A percentile compares a stretch with the other conserved stretches of the same genome.
These are phyloP conservation scores for Phasia obesa DNA, from an alignment of 2,888 invertebrate genomes.

Conservation along the genomic window DNA sequence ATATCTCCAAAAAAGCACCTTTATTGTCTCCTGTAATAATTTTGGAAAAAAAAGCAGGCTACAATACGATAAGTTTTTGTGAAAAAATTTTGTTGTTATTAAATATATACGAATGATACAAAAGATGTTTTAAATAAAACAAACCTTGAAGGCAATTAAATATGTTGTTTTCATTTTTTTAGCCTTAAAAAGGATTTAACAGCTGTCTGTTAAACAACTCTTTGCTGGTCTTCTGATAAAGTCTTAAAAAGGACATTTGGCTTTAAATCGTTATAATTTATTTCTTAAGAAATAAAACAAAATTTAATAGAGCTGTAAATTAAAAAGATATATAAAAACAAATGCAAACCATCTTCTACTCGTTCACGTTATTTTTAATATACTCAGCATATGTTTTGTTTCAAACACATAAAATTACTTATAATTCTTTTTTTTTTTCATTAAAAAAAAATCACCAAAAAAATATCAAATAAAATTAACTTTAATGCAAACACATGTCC, in stretches of 20 bases:
- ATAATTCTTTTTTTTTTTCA: constrained; percentile 8
- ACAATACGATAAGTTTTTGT: not conserved
- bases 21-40: too few relatives aligned
- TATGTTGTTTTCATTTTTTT: constrained; percentile 33
- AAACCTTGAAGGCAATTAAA: constrained; percentile 56
- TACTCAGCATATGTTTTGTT: constrained; percentile 32
- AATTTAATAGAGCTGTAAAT: constrained; percentile 38
- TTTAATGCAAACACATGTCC: constrained; percentile 32
- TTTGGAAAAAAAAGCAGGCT: not conserved
- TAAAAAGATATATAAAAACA: not conserved
- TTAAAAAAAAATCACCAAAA: constrained; percentile 19
- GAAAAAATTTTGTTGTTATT: not conserved
- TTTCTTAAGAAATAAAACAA: constrained; percentile 34
- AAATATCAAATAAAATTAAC: constrained; percentile 37
- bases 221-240: not conserved
- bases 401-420: constrained; percentile 24
- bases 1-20: not conserved
- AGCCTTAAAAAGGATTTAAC: constrained; percentile 58
- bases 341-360: too few relatives aligned
- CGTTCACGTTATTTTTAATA: not conserved
- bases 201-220: constrained; percentile 46
- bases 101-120: not conserved
- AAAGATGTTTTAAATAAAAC: constrained; percentile 31
- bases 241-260: constrained; percentile 43
- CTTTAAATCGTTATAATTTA: constrained; percentile 40